Percentiles rank a stretch among this genome's conserved stretches.
phyloP scores from a whole-genome alignment of 92 coral and sea anemone genomes.

The Umimayanthus chanpuru region DNA sequence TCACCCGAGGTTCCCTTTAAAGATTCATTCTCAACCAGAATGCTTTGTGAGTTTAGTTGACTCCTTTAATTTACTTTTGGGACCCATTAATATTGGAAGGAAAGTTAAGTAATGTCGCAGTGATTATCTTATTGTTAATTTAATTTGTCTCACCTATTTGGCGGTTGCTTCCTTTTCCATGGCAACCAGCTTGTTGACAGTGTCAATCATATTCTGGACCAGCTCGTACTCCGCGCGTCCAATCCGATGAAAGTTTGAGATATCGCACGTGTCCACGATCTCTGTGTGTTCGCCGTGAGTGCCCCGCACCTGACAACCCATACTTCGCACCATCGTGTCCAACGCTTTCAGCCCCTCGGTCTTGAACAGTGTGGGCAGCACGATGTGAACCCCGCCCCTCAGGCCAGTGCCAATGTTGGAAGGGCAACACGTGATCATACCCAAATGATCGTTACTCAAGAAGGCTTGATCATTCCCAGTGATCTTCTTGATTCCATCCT shows the following conservation, averaged over 20 bases:
- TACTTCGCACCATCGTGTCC: conserved; percentile 45
- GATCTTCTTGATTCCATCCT: conserved; percentile 51
- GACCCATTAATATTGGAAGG: too few relatives aligned
- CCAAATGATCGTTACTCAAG: conserved; percentile 57
- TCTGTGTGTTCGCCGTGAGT: conserved; percentile 81
- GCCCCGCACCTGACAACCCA: conserved; percentile 70
- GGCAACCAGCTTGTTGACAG: conserved; percentile 63
- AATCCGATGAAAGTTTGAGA: conserved; percentile 68
- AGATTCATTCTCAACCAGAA: too few relatives aligned
- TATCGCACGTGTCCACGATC: conserved; percentile 63
- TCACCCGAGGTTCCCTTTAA: too few relatives aligned
- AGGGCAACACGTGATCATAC: conserved; percentile 78
- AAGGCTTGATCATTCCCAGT: conserved; percentile 55
- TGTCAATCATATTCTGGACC: conserved; percentile 70
- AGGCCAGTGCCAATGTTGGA: conserved; percentile 77
- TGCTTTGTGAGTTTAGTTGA: too few relatives aligned
- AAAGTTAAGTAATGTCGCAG: too few relatives aligned
- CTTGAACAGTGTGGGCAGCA: conserved; percentile 59
- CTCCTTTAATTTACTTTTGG: too few relatives aligned
- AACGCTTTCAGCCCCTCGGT: conserved; percentile 62
- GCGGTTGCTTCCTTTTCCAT: conserved; percentile 57
- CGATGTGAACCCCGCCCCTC: conserved; percentile 71
- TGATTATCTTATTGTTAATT: background rate
- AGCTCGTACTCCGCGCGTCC: conserved; percentile 67
- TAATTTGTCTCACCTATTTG: background rate